Percentiles rank a stretch among this genome's conserved stretches.
Evolutionary conservation across 1,140 invertebrate species (phyloP).

Genomic region (Drosophila santomea): DNA sequence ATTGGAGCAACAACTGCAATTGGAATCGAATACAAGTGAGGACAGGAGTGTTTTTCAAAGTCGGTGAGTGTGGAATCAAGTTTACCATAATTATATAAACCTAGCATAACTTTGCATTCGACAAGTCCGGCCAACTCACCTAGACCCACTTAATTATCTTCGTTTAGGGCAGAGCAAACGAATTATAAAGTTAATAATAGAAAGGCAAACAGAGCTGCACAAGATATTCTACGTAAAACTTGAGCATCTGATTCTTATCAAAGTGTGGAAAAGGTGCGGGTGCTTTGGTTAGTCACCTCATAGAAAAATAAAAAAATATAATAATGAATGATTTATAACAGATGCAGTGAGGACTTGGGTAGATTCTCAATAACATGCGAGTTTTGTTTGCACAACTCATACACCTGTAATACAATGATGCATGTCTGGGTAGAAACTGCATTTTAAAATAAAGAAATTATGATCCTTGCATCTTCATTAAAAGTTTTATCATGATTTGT

Average conservation of each 20-base stretch:
- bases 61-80: slow-evolving; percentile 51
- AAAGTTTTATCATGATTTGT: too few species aligned
- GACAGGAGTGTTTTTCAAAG: slow-evolving; percentile 22
- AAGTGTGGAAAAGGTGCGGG: slow-evolving; percentile 21
- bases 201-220: slow-evolving; percentile 50
- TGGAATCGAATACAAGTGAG: slow-evolving; percentile 10
- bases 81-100: slow-evolving; percentile 53
- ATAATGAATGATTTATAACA: slow-evolving; percentile 1
- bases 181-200: slow-evolving; percentile 35
- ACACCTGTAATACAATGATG: too few species aligned
- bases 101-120: slow-evolving; percentile 63
- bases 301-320: background rate
- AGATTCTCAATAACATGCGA: background rate
- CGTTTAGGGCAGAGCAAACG: slow-evolving; percentile 36
- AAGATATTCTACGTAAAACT: slow-evolving; percentile 15
- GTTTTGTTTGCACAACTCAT: background rate
- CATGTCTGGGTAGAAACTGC: background rate
- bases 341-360: background rate
- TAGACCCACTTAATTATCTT: slow-evolving; percentile 74
- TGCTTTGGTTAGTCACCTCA: slow-evolving; percentile 29
- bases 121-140: slow-evolving; percentile 33
- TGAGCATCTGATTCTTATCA: slow-evolving; percentile 46
- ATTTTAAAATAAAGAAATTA: background rate
- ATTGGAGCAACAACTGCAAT: slow-evolving; percentile 31
- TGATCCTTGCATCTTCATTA: too few species aligned